These are phyloP conservation scores for Trichogramma pretiosum DNA, from an alignment of 1,140 invertebrate species.

Conservation along the genomic window DNA sequence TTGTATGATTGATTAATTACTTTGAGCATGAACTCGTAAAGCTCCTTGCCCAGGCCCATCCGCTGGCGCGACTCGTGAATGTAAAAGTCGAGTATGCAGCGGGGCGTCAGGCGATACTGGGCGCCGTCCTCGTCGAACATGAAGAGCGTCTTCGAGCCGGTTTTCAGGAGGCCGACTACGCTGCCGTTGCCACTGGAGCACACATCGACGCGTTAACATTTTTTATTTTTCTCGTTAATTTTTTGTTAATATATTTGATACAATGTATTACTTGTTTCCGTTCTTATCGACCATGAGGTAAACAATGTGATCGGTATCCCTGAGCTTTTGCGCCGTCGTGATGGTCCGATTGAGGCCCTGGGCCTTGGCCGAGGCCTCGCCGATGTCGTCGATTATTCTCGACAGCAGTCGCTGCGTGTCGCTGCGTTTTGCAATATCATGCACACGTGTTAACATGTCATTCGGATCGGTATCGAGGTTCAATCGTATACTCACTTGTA, in stretches of 20 bases:
- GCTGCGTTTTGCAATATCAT: too few relatives aligned
- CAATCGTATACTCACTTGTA: constrained; percentile 51
- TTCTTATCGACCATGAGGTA: constrained; percentile 59
- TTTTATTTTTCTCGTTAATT: too few relatives aligned
- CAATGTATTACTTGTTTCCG: constrained; percentile 48
- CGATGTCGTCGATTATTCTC: constrained; percentile 59
- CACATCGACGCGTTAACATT: too few relatives aligned
- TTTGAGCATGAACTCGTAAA: constrained; percentile 73
- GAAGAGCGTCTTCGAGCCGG: constrained; percentile 76
- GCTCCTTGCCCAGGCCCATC: constrained; percentile 62
- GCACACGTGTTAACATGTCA: too few relatives aligned
- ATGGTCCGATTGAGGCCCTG: constrained; percentile 65
- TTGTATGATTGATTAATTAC: constrained; percentile 39
- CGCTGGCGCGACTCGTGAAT: constrained; percentile 71
- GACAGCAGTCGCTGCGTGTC: constrained; percentile 54
- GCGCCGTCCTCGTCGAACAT: constrained; percentile 63
- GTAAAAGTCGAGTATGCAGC: constrained; percentile 83
- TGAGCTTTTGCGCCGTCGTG: constrained; percentile 58
- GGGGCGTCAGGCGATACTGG: constrained; percentile 62
- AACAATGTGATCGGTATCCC: constrained; percentile 57
- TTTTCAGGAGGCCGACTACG: constrained; percentile 73
- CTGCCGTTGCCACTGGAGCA: constrained; percentile 49
- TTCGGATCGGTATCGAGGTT: too few relatives aligned
- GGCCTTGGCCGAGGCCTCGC: constrained; percentile 61
- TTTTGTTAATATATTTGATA: not conserved